phyloP scores from a whole-genome alignment of 92 coral and sea anemone species.

The Micromussa lordhowensis region DNA sequence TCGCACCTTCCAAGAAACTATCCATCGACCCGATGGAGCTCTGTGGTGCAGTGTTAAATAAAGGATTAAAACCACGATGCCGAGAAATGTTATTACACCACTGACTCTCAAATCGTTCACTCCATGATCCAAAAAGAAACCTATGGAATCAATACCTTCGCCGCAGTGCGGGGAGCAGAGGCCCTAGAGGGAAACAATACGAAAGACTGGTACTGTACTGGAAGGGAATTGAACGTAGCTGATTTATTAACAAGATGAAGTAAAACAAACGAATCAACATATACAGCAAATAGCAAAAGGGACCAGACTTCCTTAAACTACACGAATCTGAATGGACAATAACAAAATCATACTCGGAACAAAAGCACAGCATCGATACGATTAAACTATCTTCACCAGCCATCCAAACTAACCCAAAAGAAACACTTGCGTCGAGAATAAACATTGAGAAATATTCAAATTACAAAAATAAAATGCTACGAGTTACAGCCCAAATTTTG shows the following conservation, averaged over 20 bases:
- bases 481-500: slow-evolving; percentile 6
- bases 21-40: slow-evolving; percentile 68
- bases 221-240: slow-evolving; percentile 65
- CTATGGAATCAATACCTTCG: slow-evolving; percentile 60
- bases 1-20: slow-evolving; percentile 64
- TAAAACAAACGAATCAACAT: slow-evolving; percentile 56
- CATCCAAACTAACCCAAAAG: background rate
- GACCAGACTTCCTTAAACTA: slow-evolving; percentile 66
- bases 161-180: slow-evolving; percentile 58
- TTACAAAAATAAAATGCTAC: background rate
- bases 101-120: slow-evolving; percentile 31
- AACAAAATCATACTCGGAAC: slow-evolving; percentile 12
- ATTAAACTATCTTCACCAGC: slow-evolving; percentile 14
- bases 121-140: slow-evolving; percentile 63
- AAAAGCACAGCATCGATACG: background rate
- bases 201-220: slow-evolving; percentile 71
- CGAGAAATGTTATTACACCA: no score
- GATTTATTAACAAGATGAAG: slow-evolving; percentile 71
- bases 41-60: no score
- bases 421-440: slow-evolving; percentile 22
- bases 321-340: slow-evolving; percentile 63
- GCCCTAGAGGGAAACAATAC: slow-evolving; percentile 60
- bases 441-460: slow-evolving; percentile 24
- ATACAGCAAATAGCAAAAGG: slow-evolving; percentile 69
- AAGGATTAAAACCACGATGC: no score